Evolutionary conservation across 2,113 vertebrate species (phyloP).

Genomic region (Rhineura floridana): DNA sequence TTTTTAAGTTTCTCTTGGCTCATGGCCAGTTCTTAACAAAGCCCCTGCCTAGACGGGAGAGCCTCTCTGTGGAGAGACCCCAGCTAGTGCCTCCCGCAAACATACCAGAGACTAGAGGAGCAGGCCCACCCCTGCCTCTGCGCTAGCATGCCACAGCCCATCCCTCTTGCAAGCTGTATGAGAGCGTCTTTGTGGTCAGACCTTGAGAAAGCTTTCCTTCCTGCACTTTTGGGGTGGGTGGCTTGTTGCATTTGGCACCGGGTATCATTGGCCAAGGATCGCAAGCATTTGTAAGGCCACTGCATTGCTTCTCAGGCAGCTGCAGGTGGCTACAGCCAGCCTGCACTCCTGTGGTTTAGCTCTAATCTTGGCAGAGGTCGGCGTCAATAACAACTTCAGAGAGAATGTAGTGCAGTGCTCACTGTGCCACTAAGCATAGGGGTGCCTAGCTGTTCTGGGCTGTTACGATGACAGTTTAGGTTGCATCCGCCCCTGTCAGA

Average conservation of each 20-base stretch:
- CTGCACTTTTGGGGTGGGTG: neutral
- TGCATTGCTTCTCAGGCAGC: neutral
- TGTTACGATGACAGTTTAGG: neutral
- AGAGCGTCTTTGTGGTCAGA: neutral
- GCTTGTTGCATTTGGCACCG: neutral
- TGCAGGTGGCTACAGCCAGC: neutral
- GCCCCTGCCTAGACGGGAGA: conserved; percentile 65
- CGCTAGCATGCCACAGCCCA: conserved; percentile 1
- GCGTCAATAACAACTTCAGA: neutral
- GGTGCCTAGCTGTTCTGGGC: neutral
- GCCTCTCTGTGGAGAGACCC: conserved; percentile 51
- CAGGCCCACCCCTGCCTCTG: neutral
- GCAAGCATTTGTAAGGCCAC: neutral
- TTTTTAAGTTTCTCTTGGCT: conserved; percentile 65
- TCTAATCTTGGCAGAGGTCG: neutral
- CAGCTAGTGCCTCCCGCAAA: conserved; percentile 11
- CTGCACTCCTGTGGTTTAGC: neutral
- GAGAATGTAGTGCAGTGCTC: neutral
- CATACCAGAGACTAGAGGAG: conserved; percentile 6
- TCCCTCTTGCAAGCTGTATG: neutral
- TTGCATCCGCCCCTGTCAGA: neutral
- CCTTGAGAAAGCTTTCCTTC: neutral
- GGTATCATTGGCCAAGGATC: neutral
- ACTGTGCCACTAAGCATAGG: neutral
- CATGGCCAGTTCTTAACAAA: conserved; percentile 60